Base-by-base conservation (phyloP, 2,113 vertebrate genomes). In the Struthio camelus region DNA sequence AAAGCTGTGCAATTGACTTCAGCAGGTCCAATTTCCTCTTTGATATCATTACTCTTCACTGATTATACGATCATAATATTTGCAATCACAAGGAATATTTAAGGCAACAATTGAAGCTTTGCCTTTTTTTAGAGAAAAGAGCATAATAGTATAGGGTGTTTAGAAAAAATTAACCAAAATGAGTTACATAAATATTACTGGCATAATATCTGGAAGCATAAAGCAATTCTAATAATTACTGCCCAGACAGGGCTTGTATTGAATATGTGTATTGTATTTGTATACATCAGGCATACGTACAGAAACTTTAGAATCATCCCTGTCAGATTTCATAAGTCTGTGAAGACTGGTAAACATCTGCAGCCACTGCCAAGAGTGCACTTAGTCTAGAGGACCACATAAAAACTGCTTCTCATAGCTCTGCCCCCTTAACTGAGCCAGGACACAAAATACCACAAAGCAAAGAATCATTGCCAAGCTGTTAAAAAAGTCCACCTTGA, bases 321-420 rank as follows among this genome's bases (percentile, higher is more conserved):
- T 94, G 83, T 97, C 95, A 96, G 77, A 86, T 92, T 86, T 83
- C 83, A 75, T 93, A 90, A 86, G 70, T 75, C 56, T 88, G 7
- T 51, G 83, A n/a, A 94, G 79, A 76, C 90, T 88, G 85, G 85
- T 77, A 90, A 94, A 95, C 64, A 78, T 70, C 85, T 95, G 83
- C 86, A 95, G 77, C 40, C 80, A 84, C 72, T 70, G 83, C 76
- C 88, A 78, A 85, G 90, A 90, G 5, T 67, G 50, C 6, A 72
- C 89, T 95, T 97, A 94, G 44, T 77, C 93, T 90, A 80, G 82
- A 77, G 80, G 14, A 58, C 17, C 9, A 9, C 2, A 4, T 36
- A 40, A 93, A 96, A 96, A 92, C n/a, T 80, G 72, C 88, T 88
- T 88, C 93, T 92, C 50, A 28, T 40, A 70, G 80, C 44, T 27